Evolutionary conservation across 23 tunicate genomes (phyloP), one percentile per base, ranked within the genome.

Genomic region (Botrylloides violaceus): DNA sequence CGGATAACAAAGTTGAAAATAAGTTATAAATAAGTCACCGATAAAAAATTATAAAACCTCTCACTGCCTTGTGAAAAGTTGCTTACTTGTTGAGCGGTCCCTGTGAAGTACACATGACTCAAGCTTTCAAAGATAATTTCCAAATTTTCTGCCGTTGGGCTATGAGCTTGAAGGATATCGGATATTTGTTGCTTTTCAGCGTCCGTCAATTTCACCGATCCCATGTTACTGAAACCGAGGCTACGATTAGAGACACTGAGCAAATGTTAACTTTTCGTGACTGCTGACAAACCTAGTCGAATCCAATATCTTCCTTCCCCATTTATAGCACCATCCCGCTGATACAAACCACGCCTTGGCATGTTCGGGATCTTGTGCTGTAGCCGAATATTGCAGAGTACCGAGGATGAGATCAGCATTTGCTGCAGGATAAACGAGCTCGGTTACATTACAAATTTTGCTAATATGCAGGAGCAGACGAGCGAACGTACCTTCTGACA

Each of bases 281-380:
- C 12, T 47, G 18, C 18, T 26, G 12, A 70, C 77, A 3, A 58
- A 87, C 96, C 83, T 82, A 15, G 98, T 82, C 12, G 76, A 32
- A 64, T 93, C 98, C 24, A 93, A 77, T 15, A 81, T 73, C 34
- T 86, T 86, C 61, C 87, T 81, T 29, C 98, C 98, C 98, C 94
- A 93, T 66, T 93, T 93, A 70, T 82, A 93, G 61, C 84, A 85
- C 93, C 93, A 93, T 36, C 89, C 84, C 2, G 94, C 98, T 70
- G 92, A 59, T 6, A 56, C 50, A 34, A 86, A 77, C 88, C 93
- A 85, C 1, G 98, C 72, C 60, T 93, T 93, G 26, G 94, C 88
- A 61, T 76, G 27, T n/a, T 77, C 70, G 7, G 98, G 98, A 22
- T 88, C 80, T 37, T 80, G 85, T 59, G 39, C 59, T 3, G 98